Evolutionary conservation across 1,140 invertebrate genomes (phyloP).

Genomic region (Ectropis grisescens): DNA sequence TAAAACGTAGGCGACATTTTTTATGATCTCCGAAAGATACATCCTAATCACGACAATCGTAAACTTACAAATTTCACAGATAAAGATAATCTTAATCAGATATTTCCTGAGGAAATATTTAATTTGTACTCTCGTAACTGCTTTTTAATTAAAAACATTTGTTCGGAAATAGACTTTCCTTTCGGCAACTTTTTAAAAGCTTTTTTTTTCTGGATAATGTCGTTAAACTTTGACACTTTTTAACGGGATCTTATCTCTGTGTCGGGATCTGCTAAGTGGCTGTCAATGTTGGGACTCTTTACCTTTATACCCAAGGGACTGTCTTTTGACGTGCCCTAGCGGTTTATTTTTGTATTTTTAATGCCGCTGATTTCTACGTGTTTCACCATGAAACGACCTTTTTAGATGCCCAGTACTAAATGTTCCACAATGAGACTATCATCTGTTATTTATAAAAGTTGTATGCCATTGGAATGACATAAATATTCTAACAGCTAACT

Average conservation of each 20-base stretch:
- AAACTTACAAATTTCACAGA: slow-evolving; percentile 20
- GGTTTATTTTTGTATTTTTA: no score
- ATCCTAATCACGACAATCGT: slow-evolving; percentile 1
- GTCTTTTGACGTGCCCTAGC: background rate
- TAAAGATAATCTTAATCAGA: slow-evolving; percentile 25
- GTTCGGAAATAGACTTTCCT: slow-evolving; percentile 14
- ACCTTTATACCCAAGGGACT: slow-evolving; percentile 1
- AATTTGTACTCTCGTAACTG: slow-evolving; percentile 33
- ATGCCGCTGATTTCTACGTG: no score
- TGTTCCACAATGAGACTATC: no score
- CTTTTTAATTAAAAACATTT: slow-evolving; percentile 51
- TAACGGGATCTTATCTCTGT: slow-evolving; percentile 12
- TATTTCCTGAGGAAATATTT: slow-evolving; percentile 47
- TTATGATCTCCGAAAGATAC: no score
- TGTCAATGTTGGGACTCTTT: slow-evolving; percentile 17
- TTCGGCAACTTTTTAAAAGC: slow-evolving; percentile 24
- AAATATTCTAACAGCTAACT: no score
- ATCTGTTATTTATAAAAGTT: no score
- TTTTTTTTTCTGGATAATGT: slow-evolving; percentile 33
- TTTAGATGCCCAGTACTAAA: no score
- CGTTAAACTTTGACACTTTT: slow-evolving; percentile 53
- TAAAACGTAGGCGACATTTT: no score
- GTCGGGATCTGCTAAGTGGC: slow-evolving; percentile 26
- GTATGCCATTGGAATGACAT: no score
- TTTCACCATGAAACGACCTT: no score